Percentiles rank a stretch among this genome's conserved stretches.
Evolutionary conservation across 2,797 vertebrate genomes (phyloP).

Genomic region (Mareca penelope): DNA sequence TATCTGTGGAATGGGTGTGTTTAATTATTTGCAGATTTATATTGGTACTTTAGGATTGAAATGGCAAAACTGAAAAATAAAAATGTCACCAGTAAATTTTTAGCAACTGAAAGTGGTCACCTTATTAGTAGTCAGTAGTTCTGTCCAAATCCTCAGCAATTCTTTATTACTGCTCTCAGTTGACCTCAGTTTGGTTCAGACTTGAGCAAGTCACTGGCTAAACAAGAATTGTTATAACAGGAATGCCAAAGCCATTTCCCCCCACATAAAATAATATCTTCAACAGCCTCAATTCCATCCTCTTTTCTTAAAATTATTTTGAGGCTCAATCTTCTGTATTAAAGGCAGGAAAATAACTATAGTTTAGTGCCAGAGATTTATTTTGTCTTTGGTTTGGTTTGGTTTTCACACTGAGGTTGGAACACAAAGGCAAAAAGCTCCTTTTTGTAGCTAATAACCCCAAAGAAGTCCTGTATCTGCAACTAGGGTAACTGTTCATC

Average conservation of each 20-base stretch:
- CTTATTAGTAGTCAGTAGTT: conserved; percentile 64
- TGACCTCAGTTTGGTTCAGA: conserved; percentile 63
- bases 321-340: conserved; percentile 50
- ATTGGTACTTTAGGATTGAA: conserved; percentile 24
- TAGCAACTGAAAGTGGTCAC: conserved; percentile 76
- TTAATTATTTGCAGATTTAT: conserved; percentile 60
- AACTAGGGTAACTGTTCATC: conserved; percentile 71
- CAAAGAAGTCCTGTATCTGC: conserved; percentile 60
- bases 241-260: conserved; percentile 69
- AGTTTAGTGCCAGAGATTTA: conserved; percentile 62
- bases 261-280: conserved; percentile 37
- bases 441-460: conserved; percentile 61
- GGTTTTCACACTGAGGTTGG: neutral
- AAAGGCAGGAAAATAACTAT: conserved; percentile 61
- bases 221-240: conserved; percentile 77
- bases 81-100: conserved; percentile 78
- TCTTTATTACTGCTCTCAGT: conserved; percentile 52
- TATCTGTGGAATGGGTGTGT: neutral
- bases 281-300: neutral
- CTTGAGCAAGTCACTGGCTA: conserved; percentile 55
- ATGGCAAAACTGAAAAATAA: conserved; percentile 76
- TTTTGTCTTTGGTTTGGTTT: neutral
- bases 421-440: conserved; percentile 62
- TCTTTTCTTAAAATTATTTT: conserved; percentile 6
- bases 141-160: conserved; percentile 66